Conservation (phyloP, 2,113 vertebrate species). For the human region DNA sequence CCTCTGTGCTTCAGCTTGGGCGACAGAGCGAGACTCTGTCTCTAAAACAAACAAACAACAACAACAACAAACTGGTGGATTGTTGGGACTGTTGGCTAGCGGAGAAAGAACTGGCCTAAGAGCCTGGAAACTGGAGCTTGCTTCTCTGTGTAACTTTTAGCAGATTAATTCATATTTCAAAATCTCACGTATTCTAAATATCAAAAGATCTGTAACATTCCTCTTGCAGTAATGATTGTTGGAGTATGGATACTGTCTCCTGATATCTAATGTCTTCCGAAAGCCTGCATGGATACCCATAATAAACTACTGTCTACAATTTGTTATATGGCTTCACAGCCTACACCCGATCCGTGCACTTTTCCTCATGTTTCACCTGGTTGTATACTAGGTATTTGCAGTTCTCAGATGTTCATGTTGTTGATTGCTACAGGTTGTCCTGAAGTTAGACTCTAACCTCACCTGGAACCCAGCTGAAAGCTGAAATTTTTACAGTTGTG, state of each 20-base stretch:
- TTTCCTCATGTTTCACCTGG: not conserved
- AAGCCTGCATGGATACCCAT: not conserved
- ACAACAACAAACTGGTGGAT: no score
- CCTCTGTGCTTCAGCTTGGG: no score
- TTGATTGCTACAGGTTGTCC: not conserved
- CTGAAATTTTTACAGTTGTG: not conserved
- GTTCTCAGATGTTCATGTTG: not conserved
- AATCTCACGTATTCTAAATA: not conserved
- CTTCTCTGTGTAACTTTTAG: slow-evolving; percentile 22
- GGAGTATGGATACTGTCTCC: not conserved
- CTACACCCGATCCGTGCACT: not conserved
- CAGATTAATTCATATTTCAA: slow-evolving; percentile 2
- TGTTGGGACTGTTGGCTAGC: not conserved
- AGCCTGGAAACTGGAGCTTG: not conserved
- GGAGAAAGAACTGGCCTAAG: not conserved
- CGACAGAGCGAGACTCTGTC: no score
- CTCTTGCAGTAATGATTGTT: not conserved
- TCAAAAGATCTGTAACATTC: not conserved
- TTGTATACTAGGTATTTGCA: not conserved
- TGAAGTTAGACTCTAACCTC: not conserved
- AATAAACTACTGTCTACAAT: not conserved
- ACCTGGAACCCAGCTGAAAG: not conserved
- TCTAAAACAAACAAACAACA: no score
- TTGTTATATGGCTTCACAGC: not conserved
- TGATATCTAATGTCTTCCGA: not conserved